Evolutionary conservation across 2,797 vertebrate genomes (phyloP), one percentile per base, ranked within the genome.

Genomic region (Chloroceryle inda): DNA sequence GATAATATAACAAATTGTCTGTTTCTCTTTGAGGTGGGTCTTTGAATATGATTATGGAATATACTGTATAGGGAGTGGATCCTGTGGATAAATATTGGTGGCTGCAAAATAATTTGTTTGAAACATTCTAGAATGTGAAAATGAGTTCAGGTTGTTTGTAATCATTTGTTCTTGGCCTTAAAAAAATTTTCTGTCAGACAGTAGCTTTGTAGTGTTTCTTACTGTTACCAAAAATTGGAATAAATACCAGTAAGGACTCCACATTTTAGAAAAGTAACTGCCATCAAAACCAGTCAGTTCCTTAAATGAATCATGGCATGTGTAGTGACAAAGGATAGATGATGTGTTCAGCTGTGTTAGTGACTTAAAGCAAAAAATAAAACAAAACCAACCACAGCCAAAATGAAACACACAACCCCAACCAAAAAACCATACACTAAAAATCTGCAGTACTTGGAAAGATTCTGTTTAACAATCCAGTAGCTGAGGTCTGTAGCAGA

Each of bases 1-100:
- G 85, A 94, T 92, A 95, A 83, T 83, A 80, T 83, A 94, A 85
- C 72, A 91, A 95, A 92, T 94, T 71, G 50, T 90, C 89, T 89
- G 24, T 85, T 89, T 73, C 76, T 86, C 31, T 84, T 91, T 79
- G 62, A 94, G 76, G 53, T 85, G 83, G 49, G 58, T 37, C 50
- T 84, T 77, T 67, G 68, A 58, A 55, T 68, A 59, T 62, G n/a
- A 24, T 80, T 23, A 59, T 62, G n/a, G 77, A 82, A 74, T 85
- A 21, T 23, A 75, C 45, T 33, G 4, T 29, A 29, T 63, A 29
- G 35, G 58, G 62, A 59, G 62, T 56, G 31, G 55, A 40, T 93
- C 18, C 42, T 75, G 47, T 72, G 55, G 62, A 38, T 72, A 81
- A 75, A 72, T 85, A 63, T 26, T 45, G 56, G 84, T 73, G 59